These are phyloP conservation scores for Frieseomelitta varia DNA, from an alignment of 1,140 invertebrate genomes.

Conservation along the genomic window DNA sequence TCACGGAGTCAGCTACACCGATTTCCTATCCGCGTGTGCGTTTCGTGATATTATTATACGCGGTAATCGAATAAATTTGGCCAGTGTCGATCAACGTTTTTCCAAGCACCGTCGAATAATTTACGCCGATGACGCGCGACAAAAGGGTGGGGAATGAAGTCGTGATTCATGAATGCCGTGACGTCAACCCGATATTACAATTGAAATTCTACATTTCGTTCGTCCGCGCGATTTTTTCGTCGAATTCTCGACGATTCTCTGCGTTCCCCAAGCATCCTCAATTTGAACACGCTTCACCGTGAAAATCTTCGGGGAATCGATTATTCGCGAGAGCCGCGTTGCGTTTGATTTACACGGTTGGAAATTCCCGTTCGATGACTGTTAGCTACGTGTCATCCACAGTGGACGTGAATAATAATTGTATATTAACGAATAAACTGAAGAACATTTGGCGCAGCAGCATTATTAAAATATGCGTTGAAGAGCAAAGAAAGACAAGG, in stretches of 20 bases:
- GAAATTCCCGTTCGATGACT: constrained; percentile 19
- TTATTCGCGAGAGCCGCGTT: not conserved
- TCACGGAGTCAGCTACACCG: constrained; percentile 72
- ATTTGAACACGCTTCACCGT: not conserved
- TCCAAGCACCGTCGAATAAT: constrained; percentile 33
- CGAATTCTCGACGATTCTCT: not conserved
- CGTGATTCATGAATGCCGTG: constrained; percentile 8
- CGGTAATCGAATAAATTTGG: constrained; percentile 37
- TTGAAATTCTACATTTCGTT: constrained; percentile 29
- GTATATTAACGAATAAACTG: constrained; percentile 27
- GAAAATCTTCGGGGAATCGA: constrained; percentile 21
- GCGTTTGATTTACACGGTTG: constrained; percentile 25
- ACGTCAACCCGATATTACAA: not conserved
- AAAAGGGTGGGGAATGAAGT: not conserved
- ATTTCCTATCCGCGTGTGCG: not conserved
- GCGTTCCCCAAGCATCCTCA: not conserved
- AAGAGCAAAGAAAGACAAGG: not conserved
- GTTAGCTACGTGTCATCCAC: constrained; percentile 4
- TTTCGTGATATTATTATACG: not conserved
- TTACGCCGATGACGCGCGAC: constrained; percentile 16
- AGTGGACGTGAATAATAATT: constrained; percentile 16
- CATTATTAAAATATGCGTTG: not conserved
- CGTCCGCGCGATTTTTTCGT: not conserved
- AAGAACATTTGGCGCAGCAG: not conserved
- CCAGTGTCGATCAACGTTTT: constrained; percentile 35